Base-by-base conservation (phyloP, 35 echinoderm and acorn worm species). In the Chiridota heheva region DNA sequence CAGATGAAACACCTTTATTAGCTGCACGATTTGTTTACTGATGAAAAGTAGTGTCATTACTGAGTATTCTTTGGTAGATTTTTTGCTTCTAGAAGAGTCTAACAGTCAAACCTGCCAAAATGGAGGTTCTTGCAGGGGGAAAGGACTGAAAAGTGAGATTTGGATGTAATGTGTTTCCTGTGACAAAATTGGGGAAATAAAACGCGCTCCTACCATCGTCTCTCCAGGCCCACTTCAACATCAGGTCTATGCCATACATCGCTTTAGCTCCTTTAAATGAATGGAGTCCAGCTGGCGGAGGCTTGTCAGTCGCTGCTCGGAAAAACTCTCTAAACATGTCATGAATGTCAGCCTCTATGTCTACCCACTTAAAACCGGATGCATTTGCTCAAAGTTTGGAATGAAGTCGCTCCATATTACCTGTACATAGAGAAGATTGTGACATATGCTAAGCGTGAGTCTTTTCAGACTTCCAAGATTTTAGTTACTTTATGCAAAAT, bases 321-420 rank as follows among this genome's bases (percentile, higher is more conserved):
- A 85, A 91, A 47, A 91, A 79, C 53, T 91, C 81, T 17, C 27
- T 58, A 31, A 91, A 78, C 44, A 61, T 56, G 3, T 77, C 58
- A 29, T 85, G 64, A n/a, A 91, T 69, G 7, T 56, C 61, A 30
- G 55, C 44, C 40, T 84, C 67, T n/a, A 71, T 48, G 10, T 77
- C 62, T 13, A 78, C 81, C 88, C 81, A 84, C 4, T 75, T 77
- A 39, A 44, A 61, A 64, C 63, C 20, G 88, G 88, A 56, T 76
- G 70, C 51, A 79, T 81, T 16, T 72, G 12, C 5, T 80, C 72
- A 48, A 84, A 84, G 8, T 43, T 44, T 17, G 60, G 18, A 5
- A 77, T 70, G 40, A 84, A 91, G 30, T 91, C 82, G 36, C 85
- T 60, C 88, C 88, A 91, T 17, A 69, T 68, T 18, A 90, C 59